phyloP scores from a whole-genome alignment of 2,113 vertebrate species.

The Crotalus horridus region DNA sequence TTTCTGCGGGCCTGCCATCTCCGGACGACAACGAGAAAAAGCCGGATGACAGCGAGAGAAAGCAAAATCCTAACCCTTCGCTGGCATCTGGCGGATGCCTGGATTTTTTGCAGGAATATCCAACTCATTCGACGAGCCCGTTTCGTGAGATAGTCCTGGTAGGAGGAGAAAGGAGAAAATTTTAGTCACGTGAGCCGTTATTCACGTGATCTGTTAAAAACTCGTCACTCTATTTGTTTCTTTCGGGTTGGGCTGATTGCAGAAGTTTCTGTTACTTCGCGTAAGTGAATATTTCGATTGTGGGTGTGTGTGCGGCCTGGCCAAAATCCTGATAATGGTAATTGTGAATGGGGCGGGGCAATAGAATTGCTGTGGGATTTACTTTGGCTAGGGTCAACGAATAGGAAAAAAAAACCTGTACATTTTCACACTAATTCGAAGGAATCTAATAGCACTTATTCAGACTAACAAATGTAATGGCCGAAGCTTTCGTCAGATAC shows the following conservation, averaged over 20 bases:
- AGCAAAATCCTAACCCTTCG: not conserved
- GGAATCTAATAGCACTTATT: not conserved
- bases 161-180: not conserved
- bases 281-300: not conserved
- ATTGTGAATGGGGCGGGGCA: not conserved
- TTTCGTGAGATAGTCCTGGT: accelerated
- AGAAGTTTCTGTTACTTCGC: not conserved
- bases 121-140: not conserved
- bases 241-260: not conserved
- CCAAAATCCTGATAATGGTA: not conserved
- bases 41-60: not conserved
- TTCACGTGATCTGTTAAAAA: not conserved
- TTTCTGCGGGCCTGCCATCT: not conserved
- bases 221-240: too few species aligned
- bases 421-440: not conserved
- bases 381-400: not conserved
- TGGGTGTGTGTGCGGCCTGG: not conserved
- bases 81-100: not conserved
- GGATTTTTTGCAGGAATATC: not conserved
- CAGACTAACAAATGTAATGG: not conserved
- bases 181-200: not conserved
- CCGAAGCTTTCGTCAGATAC: not conserved
- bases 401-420: not conserved
- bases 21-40: not conserved
- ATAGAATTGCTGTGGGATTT: not conserved